These are phyloP conservation scores for Sebastiscus albofasciatus DNA, from an alignment of 2,797 vertebrate species.

Conservation along the genomic window DNA sequence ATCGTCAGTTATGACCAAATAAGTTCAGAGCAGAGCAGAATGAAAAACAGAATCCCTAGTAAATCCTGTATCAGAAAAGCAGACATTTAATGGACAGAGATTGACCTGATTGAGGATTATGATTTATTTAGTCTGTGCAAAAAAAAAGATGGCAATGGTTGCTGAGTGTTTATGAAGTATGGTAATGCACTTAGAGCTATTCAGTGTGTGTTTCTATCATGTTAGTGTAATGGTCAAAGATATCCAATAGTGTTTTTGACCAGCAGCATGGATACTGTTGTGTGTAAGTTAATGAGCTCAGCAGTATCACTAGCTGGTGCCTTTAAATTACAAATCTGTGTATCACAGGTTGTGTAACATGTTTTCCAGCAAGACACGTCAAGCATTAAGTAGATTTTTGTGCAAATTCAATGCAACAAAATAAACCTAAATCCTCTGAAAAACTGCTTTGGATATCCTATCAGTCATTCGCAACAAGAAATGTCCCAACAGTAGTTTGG, in stretches of 20 bases:
- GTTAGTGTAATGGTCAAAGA: neutral
- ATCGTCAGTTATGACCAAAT: neutral
- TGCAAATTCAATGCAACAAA: neutral
- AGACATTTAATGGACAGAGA: conserved; percentile 35
- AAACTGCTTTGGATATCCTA: neutral
- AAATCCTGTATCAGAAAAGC: conserved; percentile 46
- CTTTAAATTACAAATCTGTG: conserved; percentile 19
- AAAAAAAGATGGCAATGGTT: conserved; percentile 3
- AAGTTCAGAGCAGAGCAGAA: neutral
- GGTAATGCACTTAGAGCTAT: neutral
- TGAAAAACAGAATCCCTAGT: conserved; percentile 34
- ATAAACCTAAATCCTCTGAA: neutral
- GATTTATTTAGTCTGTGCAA: conserved; percentile 20
- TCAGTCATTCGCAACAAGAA: neutral
- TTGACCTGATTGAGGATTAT: conserved; percentile 47
- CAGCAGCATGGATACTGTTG: neutral
- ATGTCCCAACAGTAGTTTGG: conserved; percentile 3
- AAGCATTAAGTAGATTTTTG: neutral
- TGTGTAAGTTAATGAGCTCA: conserved; percentile 5
- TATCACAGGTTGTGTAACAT: conserved; percentile 22
- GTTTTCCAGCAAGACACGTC: conserved; percentile 9
- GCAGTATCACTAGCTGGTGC: neutral
- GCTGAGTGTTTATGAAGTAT: neutral
- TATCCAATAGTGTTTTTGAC: neutral
- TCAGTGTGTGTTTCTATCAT: neutral